Conservation (phyloP, 2,113 vertebrate species). For the Heliornis fulica region DNA sequence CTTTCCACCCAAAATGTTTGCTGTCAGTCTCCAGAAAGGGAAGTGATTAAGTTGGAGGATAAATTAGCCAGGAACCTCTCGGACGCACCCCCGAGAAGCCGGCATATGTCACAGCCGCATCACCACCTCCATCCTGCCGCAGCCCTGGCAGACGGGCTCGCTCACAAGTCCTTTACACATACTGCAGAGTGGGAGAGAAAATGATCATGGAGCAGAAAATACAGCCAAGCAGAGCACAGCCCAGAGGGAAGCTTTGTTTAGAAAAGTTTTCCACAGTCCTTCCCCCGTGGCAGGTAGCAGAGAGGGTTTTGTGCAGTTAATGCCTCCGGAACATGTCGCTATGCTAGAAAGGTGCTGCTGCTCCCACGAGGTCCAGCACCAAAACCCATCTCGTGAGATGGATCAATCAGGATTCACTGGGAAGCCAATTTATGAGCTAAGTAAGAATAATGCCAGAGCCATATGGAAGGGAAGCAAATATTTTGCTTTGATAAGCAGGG, state of each 20-base stretch:
- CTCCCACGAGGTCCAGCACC: background rate
- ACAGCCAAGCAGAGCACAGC: background rate
- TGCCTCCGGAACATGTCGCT: fast-evolving
- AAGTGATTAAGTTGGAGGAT: background rate
- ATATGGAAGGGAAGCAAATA: conserved; percentile 17
- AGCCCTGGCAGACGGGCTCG: background rate
- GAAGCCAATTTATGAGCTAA: background rate
- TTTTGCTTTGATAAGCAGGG: background rate
- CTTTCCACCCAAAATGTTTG: background rate
- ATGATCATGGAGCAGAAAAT: fast-evolving
- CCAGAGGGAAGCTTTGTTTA: background rate
- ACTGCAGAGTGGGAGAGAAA: background rate
- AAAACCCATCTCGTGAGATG: background rate
- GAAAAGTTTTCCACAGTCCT: fast-evolving
- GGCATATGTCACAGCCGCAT: fast-evolving
- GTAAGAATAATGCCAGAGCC: background rate
- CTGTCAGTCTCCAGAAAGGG: background rate
- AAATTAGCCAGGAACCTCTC: background rate
- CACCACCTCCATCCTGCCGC: fast-evolving
- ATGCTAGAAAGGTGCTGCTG: background rate
- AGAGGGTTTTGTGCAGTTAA: fast-evolving
- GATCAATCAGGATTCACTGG: background rate
- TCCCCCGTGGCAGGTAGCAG: background rate
- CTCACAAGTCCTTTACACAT: fast-evolving
- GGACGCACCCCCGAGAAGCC: fast-evolving